Base-by-base conservation (phyloP, 2,797 vertebrate species). In the Petrocephalus schoutedeni region DNA sequence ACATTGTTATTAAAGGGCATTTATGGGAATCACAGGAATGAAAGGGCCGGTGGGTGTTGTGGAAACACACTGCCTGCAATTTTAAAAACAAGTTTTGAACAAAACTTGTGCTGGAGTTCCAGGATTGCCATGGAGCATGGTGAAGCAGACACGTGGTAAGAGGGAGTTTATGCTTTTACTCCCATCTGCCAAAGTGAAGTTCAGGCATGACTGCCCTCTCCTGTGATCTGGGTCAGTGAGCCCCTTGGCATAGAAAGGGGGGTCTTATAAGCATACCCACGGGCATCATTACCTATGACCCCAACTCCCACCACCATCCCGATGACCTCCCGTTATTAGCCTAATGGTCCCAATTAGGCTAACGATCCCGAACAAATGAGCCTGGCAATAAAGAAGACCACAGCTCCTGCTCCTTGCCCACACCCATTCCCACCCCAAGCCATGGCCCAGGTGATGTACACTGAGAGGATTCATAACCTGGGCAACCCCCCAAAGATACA, bases 291-390 rank as follows among this genome's bases (percentile, higher is more conserved):
- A 94, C 93, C 93, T 94, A 93, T 92, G 54, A 54, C 83, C 23
- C 51, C 54, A 32, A 12, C 51, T 12, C 51, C 9, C 54, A 32
- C 28, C 12, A 87, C 93, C 92, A 94, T 94, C 93, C 94, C 95
- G 94, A 93, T 95, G 92, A 94, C 92, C 85, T 80, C 77, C 80
- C 49, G 94, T 94, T 94, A 95, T 95, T 92, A 94, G 94, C 91
- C 93, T 93, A 94, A 93, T 93, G 93, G 93, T 49, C 45, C 77
- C 45, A 82, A 94, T 95, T 92, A 94, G 94, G 91, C 93, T 93
- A 94, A 93, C 92, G 93, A 93, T 92, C 91, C 93, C 89, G 93
- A 95, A 95, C 95, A 95, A 94, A 96, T 93, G 93, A 94, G 93
- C 90, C 36, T 41, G 45, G 19, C n/a, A 23, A 53, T 53, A n/a